Conservation (phyloP, 2,113 vertebrate species). For the Murina feae region DNA sequence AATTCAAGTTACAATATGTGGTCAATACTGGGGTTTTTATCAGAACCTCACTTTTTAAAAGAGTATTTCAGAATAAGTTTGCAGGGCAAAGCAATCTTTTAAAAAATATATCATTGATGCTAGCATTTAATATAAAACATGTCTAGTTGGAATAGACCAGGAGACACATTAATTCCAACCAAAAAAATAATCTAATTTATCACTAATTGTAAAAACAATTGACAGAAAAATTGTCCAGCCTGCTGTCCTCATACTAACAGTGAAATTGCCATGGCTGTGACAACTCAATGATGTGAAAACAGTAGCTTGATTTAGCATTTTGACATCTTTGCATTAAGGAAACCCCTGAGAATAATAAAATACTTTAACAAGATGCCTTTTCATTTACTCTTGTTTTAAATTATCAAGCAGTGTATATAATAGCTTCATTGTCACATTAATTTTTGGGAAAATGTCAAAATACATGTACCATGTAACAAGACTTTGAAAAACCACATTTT, state of each 20-base stretch:
- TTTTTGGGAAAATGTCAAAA: not conserved
- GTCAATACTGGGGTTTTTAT: not conserved
- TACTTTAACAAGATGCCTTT: not conserved
- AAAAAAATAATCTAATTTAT: conserved; percentile 40
- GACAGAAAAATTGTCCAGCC: not conserved
- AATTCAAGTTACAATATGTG: not conserved
- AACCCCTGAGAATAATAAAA: not conserved
- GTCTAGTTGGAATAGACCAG: not conserved
- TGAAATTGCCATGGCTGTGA: not conserved
- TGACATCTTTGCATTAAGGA: conserved; percentile 17
- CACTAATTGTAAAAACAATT: conserved; percentile 42
- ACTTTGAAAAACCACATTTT: not conserved
- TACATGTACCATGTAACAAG: not conserved
- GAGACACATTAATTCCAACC: conserved; percentile 23
- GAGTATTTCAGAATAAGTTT: not conserved
- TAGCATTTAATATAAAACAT: conserved; percentile 34
- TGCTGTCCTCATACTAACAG: not conserved
- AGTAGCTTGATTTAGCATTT: conserved; percentile 9
- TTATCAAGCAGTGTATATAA: not conserved
- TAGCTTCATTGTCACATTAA: conserved; percentile 7
- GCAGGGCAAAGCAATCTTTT: not conserved
- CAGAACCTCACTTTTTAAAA: not conserved
- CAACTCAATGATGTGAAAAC: not conserved
- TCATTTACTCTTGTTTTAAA: conserved; percentile 16
- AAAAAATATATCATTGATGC: not conserved